Conservation (phyloP, 2,113 vertebrate species). For the Catagonus wagneri region DNA sequence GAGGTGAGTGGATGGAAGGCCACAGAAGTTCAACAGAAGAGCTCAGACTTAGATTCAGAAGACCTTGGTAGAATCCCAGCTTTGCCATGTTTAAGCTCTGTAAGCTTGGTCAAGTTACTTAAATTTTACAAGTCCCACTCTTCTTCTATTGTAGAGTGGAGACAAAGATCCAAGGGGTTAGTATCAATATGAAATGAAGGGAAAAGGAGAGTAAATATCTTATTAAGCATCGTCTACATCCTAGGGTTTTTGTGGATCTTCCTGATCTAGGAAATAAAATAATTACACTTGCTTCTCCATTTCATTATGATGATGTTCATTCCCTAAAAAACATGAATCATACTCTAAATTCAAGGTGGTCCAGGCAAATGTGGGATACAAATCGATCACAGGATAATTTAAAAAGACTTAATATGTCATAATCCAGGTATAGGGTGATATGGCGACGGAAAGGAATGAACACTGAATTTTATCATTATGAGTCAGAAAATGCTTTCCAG, state of each 20-base stretch:
- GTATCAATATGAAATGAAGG: background rate
- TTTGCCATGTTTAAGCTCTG: conserved; percentile 10
- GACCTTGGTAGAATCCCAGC: background rate
- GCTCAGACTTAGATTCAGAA: background rate
- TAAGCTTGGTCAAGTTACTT: background rate
- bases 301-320: background rate
- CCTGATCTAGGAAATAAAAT: background rate
- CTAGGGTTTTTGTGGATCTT: background rate
- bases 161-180: background rate
- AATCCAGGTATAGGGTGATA: background rate
- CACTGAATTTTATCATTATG: background rate
- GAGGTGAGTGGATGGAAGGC: background rate
- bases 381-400: background rate
- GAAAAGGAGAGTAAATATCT: conserved; percentile 26
- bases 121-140: background rate
- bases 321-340: conserved; percentile 43
- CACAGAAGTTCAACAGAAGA: background rate
- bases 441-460: background rate
- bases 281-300: background rate
- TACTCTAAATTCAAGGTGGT: background rate
- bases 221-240: background rate
- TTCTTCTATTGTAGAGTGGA: background rate
- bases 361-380: background rate
- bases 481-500: conserved; percentile 5
- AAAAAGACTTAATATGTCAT: background rate